Conservation (phyloP, 2,113 vertebrate genomes). For the Podarcis raffonei region DNA sequence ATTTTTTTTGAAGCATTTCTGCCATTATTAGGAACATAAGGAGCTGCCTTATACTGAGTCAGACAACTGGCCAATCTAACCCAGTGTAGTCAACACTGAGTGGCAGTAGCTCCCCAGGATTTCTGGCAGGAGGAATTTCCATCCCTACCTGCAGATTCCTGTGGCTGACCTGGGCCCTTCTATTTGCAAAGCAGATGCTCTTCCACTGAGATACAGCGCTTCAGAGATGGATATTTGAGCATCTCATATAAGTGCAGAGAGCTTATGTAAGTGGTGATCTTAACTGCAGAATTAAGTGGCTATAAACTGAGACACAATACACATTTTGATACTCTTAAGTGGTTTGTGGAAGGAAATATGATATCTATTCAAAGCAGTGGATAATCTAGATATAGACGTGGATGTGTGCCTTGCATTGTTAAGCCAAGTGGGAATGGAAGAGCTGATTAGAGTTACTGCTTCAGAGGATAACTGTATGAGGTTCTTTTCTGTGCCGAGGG, state of each 20-base stretch:
- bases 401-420: not conserved
- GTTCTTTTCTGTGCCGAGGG: conserved; percentile 24
- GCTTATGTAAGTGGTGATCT: not conserved
- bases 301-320: not conserved
- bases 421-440: conserved; percentile 4
- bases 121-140: no score
- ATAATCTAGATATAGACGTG: not conserved
- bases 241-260: conserved; percentile 3
- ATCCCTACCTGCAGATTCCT: no score
- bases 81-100: no score
- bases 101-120: no score
- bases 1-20: not conserved
- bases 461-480: conserved; percentile 5
- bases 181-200: no score
- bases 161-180: no score
- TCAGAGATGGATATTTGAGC: not conserved
- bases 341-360: not conserved
- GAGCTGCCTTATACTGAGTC: no score
- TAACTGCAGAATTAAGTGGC: not conserved
- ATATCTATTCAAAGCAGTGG: not conserved
- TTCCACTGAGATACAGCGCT: not conserved
- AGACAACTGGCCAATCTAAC: no score
- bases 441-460: conserved; percentile 17
- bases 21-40: no score
- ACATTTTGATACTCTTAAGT: not conserved